These are phyloP conservation scores for Geopemphigus sp. DNA, from an alignment of 1,140 invertebrate species.

Conservation along the genomic window DNA sequence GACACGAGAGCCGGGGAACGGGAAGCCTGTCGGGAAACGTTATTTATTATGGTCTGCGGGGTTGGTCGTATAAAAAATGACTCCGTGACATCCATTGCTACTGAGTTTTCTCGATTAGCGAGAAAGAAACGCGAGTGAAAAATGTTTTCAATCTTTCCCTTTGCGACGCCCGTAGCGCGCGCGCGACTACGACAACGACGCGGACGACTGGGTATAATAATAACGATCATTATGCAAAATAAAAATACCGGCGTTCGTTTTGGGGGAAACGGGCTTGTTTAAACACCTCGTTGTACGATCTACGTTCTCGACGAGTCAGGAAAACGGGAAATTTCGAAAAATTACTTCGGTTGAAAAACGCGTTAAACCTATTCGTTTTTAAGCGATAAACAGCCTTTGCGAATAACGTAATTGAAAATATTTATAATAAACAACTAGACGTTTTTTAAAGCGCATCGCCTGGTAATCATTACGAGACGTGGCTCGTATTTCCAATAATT, in stretches of 20 bases:
- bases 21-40: conserved; percentile 42
- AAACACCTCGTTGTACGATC: too few relatives aligned
- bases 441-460: too few relatives aligned
- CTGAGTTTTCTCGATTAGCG: conserved; percentile 47
- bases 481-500: too few relatives aligned
- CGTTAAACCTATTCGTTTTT: too few relatives aligned
- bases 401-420: too few relatives aligned
- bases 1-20: background rate
- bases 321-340: too few relatives aligned
- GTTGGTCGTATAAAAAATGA: conserved; percentile 43
- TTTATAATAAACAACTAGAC: too few relatives aligned
- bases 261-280: too few relatives aligned
- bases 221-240: conserved; percentile 38
- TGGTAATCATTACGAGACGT: too few relatives aligned
- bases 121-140: conserved; percentile 39
- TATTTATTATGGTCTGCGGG: conserved; percentile 37
- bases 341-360: too few relatives aligned
- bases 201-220: background rate
- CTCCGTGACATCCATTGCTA: conserved; percentile 47
- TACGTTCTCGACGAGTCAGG: too few relatives aligned
- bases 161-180: background rate
- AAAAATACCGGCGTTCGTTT: conserved; percentile 1
- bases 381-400: too few relatives aligned
- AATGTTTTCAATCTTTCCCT: conserved; percentile 38
- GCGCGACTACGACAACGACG: background rate